phyloP scores from a whole-genome alignment of 2,113 vertebrate species.

The Campylorhamphus procurvoides region DNA sequence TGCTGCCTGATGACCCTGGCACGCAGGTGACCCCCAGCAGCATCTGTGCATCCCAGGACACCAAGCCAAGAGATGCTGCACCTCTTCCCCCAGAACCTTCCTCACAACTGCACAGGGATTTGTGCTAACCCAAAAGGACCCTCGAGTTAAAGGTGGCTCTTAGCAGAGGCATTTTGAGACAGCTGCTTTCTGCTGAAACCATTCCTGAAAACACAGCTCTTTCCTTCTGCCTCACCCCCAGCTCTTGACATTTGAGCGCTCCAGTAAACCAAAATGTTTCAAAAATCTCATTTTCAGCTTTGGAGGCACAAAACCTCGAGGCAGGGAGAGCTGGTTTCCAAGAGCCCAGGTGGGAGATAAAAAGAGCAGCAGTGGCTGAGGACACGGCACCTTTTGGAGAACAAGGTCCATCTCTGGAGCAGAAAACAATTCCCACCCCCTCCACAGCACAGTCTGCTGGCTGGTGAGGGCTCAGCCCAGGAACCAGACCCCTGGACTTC shows the following conservation, averaged over 20 bases:
- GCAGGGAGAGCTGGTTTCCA: neutral
- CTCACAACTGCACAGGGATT: neutral
- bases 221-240: slow-evolving; percentile 5
- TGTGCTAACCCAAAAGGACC: neutral
- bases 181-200: neutral
- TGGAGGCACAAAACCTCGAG: slow-evolving; percentile 11
- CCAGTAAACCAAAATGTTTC: slow-evolving; percentile 6
- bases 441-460: fast-evolving
- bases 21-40: neutral
- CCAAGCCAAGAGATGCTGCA: neutral
- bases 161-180: neutral
- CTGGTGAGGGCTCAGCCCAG: neutral
- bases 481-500: neutral
- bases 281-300: slow-evolving; percentile 47
- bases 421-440: neutral
- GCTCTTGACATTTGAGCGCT: slow-evolving; percentile 41
- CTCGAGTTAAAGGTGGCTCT: slow-evolving; percentile 13
- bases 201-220: slow-evolving; percentile 29
- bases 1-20: neutral
- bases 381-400: neutral
- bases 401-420: fast-evolving
- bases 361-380: neutral
- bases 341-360: neutral
- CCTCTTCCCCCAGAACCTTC: neutral
- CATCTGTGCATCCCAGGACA: neutral